A percentile compares a stretch with the other conserved stretches of the same genome.
Conservation (phyloP, 2,797 vertebrate genomes). For the Acipenser oxyrinchus region DNA sequence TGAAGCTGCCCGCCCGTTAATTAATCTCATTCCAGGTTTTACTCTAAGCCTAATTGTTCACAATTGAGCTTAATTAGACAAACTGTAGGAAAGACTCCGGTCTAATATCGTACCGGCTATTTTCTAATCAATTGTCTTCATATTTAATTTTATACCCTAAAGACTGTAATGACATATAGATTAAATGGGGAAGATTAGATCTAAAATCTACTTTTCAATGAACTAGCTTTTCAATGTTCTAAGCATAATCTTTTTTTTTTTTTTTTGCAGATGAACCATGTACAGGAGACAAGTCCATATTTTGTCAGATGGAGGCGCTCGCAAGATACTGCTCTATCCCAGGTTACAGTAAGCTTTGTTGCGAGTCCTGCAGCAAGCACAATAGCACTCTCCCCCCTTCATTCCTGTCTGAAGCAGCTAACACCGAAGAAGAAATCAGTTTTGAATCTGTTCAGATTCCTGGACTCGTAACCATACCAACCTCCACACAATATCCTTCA, state of each 20-base stretch:
- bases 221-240: too few relatives aligned
- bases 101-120: too few relatives aligned
- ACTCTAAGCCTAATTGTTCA: background rate
- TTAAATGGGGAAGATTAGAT: too few relatives aligned
- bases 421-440: slow-evolving; percentile 46
- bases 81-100: too few relatives aligned
- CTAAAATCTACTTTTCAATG: too few relatives aligned
- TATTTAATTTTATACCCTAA: too few relatives aligned
- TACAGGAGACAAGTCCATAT: slow-evolving; percentile 88
- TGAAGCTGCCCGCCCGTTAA: background rate
- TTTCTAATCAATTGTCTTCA: too few relatives aligned
- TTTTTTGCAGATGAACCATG: slow-evolving; percentile 80
- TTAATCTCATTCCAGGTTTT: background rate
- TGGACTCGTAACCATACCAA: slow-evolving; percentile 46
- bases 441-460: slow-evolving; percentile 52
- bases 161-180: too few relatives aligned
- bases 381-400: slow-evolving; percentile 45
- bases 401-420: slow-evolving; percentile 55
- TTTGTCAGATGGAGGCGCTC: slow-evolving; percentile 97
- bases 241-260: slow-evolving; percentile 11
- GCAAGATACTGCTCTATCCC: slow-evolving; percentile 92
- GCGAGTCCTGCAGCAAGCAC: slow-evolving; percentile 78
- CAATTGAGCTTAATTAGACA: too few relatives aligned
- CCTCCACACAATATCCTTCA: slow-evolving; percentile 27
- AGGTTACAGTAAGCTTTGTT: slow-evolving; percentile 87